phyloP scores from a whole-genome alignment of 1,140 invertebrate genomes.

The Nasonia vitripennis region DNA sequence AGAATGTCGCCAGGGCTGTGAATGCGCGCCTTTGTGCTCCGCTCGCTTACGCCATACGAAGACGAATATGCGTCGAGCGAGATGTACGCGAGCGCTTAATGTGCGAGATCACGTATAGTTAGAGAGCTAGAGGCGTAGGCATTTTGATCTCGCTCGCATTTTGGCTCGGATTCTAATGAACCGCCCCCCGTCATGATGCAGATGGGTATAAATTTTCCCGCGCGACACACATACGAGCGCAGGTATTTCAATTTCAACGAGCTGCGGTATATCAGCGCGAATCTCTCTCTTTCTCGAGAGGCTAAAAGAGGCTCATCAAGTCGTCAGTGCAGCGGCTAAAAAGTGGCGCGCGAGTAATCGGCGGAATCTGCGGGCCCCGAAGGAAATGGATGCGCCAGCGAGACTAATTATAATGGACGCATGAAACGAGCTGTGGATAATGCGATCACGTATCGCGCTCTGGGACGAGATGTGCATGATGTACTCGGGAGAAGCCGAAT shows the following conservation, averaged over 20 bases:
- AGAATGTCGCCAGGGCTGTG: conserved; percentile 35
- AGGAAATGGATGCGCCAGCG: conserved; percentile 41
- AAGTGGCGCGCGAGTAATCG: neutral
- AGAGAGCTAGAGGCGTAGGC: neutral
- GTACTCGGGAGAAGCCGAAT: conserved; percentile 5
- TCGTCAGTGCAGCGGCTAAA: neutral
- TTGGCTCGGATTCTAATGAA: conserved; percentile 22
- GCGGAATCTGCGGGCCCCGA: conserved; percentile 17
- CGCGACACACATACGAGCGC: too few species aligned
- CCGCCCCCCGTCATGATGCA: neutral
- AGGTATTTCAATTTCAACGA: neutral
- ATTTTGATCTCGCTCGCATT: conserved; percentile 17
- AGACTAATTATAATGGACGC: conserved; percentile 50
- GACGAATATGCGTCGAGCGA: neutral
- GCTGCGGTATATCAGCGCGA: too few species aligned
- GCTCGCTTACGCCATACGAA: neutral
- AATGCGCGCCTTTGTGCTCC: conserved; percentile 25
- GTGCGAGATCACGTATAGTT: conserved; percentile 47
- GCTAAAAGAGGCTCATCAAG: neutral
- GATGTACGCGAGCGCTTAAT: neutral
- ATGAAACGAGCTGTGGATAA: conserved; percentile 51
- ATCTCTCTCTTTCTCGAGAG: too few species aligned
- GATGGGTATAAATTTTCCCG: neutral
- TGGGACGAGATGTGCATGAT: neutral
- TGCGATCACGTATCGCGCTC: conserved; percentile 37